Percentiles rank a stretch among this genome's conserved stretches.
phyloP scores from a whole-genome alignment of 2,113 vertebrate species.

The Oncorhynchus gorbuscha region DNA sequence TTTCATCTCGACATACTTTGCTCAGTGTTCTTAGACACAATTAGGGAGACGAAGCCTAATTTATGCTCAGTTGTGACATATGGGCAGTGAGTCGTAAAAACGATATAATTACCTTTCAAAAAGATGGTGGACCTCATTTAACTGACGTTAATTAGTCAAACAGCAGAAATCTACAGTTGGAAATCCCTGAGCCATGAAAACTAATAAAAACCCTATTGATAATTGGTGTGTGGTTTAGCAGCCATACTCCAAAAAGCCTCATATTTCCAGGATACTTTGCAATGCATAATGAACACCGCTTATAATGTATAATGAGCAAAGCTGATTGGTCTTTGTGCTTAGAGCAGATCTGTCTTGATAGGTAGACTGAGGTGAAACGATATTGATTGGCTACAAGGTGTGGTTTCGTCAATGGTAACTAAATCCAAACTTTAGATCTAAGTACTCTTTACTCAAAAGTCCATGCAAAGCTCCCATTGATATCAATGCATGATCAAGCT shows the following conservation, averaged over 20 bases:
- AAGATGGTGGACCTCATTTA: slow-evolving; percentile 67
- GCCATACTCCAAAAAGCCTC: slow-evolving; percentile 32
- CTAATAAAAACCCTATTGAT: slow-evolving; percentile 51
- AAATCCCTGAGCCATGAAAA: slow-evolving; percentile 62
- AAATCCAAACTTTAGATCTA: not conserved
- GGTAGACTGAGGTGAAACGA: not conserved
- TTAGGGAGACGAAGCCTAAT: slow-evolving; percentile 68
- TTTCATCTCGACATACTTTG: slow-evolving; percentile 53
- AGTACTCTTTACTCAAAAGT: not conserved
- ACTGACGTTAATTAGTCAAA: slow-evolving; percentile 77
- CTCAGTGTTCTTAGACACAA: slow-evolving; percentile 59
- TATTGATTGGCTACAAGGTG: not conserved
- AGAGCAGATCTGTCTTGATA: not conserved
- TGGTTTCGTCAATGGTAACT: not conserved
- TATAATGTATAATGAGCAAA: too few species aligned
- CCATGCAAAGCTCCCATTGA: not conserved
- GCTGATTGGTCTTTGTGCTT: not conserved
- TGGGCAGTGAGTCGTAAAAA: slow-evolving; percentile 74
- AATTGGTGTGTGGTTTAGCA: slow-evolving; percentile 61
- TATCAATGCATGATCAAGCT: not conserved
- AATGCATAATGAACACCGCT: not conserved
- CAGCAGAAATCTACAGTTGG: slow-evolving; percentile 61
- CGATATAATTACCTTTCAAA: slow-evolving; percentile 77
- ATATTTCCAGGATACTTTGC: not conserved
- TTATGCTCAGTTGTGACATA: slow-evolving; percentile 73